Conservation (phyloP, 2,113 vertebrate species). For the Argyrosomus japonicus region DNA sequence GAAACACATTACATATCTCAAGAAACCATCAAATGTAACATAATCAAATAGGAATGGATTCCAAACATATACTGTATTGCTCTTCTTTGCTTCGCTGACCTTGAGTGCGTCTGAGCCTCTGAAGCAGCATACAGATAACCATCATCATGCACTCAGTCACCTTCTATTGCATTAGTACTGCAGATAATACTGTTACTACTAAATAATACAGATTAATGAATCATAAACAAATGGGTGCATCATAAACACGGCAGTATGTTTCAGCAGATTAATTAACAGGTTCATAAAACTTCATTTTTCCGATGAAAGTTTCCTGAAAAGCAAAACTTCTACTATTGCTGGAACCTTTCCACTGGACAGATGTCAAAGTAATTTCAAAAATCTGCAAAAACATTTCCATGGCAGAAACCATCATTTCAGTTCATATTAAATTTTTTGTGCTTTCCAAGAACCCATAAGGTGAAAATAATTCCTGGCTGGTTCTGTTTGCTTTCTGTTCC, state of each 20-base stretch:
- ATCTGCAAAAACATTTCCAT: background rate
- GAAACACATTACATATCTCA: too few relatives aligned
- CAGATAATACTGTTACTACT: background rate
- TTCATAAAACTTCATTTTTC: background rate
- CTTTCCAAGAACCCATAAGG: constrained; percentile 1
- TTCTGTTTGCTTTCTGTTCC: background rate
- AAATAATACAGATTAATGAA: background rate
- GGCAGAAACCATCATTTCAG: background rate
- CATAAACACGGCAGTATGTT: background rate
- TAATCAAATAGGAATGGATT: background rate
- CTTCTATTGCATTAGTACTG: background rate
- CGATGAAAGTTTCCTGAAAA: background rate
- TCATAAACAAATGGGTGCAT: background rate
- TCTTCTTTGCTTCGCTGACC: background rate
- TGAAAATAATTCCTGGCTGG: background rate
- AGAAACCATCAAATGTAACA: background rate
- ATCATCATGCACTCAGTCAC: background rate
- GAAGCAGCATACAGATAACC: background rate
- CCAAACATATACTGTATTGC: too few relatives aligned
- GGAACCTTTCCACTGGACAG: background rate
- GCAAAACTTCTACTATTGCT: background rate
- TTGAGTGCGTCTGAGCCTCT: background rate
- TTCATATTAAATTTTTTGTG: background rate
- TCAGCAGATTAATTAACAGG: background rate
- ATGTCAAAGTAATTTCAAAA: constrained; percentile 9